These are phyloP conservation scores for Clarias macrocephalus DNA, from an alignment of 2,113 vertebrate genomes.

Conservation along the genomic window DNA sequence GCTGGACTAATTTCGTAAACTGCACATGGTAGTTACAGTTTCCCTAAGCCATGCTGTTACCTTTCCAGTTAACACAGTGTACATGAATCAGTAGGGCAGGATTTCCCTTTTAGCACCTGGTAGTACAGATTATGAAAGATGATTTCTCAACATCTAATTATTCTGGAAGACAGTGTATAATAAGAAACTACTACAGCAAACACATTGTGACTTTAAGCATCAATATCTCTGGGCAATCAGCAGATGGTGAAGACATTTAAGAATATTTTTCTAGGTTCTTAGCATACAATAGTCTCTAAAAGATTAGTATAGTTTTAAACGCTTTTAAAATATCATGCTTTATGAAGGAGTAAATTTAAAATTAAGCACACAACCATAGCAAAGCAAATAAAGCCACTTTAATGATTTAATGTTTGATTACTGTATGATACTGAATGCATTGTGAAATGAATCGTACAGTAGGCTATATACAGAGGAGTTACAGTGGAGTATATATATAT, in stretches of 20 bases:
- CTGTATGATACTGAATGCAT: constrained; percentile 73
- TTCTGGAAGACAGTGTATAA: not conserved
- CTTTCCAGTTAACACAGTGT: not conserved
- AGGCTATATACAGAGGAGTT: constrained; percentile 66
- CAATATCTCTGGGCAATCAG: not conserved
- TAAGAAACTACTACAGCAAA: not conserved
- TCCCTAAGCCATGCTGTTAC: not conserved
- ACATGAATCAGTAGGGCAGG: not conserved
- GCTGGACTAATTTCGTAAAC: not conserved
- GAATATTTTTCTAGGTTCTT: not conserved
- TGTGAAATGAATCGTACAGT: constrained; percentile 68
- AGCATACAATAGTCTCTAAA: not conserved
- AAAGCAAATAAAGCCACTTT: constrained; percentile 77
- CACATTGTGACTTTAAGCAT: not conserved
- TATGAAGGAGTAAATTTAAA: constrained; percentile 56
- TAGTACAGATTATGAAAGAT: not conserved
- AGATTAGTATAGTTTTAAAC: too few species aligned
- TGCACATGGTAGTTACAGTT: not conserved
- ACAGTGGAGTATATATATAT: constrained; percentile 51
- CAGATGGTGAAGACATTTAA: not conserved
- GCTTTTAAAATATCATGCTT: not conserved
- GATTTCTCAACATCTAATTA: too few species aligned
- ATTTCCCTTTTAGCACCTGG: not conserved
- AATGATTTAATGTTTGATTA: constrained; percentile 66
- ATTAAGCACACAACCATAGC: constrained; percentile 64